Conservation (phyloP, 2,113 vertebrate genomes). For the Perca flavescens region DNA sequence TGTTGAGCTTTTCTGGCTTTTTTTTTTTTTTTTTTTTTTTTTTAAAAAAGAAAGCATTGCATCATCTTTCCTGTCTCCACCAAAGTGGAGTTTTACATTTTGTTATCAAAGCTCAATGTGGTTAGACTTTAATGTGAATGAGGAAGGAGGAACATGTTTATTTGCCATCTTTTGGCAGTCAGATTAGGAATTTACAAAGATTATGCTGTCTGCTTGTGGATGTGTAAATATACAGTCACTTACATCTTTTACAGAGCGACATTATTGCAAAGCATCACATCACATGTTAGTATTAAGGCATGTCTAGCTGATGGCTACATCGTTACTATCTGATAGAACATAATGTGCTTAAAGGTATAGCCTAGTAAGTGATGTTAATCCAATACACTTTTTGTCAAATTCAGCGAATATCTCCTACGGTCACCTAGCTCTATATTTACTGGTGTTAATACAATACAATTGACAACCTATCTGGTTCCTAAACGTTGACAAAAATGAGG, state of each 20-base stretch:
- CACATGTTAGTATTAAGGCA: not conserved
- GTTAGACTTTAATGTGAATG: conserved; percentile 15
- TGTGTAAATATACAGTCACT: not conserved
- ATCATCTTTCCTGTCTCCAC: conserved; percentile 20
- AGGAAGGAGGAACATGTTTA: conserved; percentile 3
- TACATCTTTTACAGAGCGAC: not conserved
- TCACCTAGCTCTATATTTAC: no score
- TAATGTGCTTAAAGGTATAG: not conserved
- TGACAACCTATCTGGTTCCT: not conserved
- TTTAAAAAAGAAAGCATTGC: not conserved
- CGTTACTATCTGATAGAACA: not conserved
- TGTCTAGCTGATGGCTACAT: not conserved
- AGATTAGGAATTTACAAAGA: not conserved
- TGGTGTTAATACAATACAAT: not conserved
- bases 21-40: not conserved
- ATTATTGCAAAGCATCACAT: not conserved
- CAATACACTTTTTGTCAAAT: no score
- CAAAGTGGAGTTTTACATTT: not conserved
- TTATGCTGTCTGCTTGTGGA: not conserved
- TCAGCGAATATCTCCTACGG: no score
- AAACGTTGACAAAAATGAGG: not conserved
- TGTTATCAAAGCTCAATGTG: not conserved
- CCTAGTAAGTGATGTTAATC: no score
- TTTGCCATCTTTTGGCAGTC: not conserved
- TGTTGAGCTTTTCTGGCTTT: not conserved